Evolutionary conservation across 2,888 invertebrate species (phyloP).

Genomic region (Heliconius hortense): DNA sequence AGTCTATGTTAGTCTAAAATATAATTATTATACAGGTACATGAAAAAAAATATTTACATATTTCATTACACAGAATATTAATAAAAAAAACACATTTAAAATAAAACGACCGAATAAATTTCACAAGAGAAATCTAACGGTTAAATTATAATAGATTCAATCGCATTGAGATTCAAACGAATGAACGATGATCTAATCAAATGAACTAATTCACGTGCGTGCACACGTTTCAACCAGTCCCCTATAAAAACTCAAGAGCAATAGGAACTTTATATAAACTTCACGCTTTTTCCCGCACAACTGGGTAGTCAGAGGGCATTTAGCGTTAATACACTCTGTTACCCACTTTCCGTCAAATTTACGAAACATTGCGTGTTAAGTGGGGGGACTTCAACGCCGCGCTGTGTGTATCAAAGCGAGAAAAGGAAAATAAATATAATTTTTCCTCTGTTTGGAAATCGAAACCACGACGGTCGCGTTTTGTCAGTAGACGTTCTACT

Average conservation of each 20-base stretch:
- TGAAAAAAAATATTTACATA: background rate
- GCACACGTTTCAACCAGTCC: slow-evolving; percentile 34
- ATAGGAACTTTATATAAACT: slow-evolving; percentile 13
- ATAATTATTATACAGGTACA: background rate
- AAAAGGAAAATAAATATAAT: no score
- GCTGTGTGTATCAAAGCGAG: no score
- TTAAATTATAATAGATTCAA: slow-evolving; percentile 12
- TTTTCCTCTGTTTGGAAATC: no score
- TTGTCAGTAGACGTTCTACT: background rate
- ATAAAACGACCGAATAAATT: background rate
- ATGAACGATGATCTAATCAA: slow-evolving; percentile 32
- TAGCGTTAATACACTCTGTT: background rate
- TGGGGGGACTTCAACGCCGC: no score
- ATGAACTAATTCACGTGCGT: slow-evolving; percentile 33
- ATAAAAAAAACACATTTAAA: background rate
- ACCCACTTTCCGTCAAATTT: background rate
- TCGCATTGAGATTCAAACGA: slow-evolving; percentile 30
- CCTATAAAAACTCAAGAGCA: slow-evolving; percentile 39
- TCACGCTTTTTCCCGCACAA: background rate
- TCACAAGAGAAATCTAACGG: slow-evolving; percentile 9
- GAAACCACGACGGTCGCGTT: no score
- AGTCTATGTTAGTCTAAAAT: background rate
- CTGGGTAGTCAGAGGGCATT: background rate
- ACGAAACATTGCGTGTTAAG: background rate
- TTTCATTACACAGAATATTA: background rate